Evolutionary conservation across 2,888 invertebrate species (phyloP).

Genomic region (Limnephilus lunatus): DNA sequence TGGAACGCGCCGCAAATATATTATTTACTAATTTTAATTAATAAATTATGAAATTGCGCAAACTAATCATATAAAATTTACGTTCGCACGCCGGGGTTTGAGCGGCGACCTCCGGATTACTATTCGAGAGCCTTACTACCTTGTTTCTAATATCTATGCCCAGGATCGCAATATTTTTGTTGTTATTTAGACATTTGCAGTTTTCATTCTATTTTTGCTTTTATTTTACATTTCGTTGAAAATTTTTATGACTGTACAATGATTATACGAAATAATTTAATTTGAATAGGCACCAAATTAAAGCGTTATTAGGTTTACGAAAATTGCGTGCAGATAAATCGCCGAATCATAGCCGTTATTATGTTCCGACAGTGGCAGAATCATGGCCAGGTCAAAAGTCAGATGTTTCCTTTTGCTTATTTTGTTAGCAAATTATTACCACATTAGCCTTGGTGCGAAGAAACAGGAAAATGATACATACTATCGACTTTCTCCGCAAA

Average conservation of each 20-base stretch:
- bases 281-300: not conserved
- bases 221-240: not conserved
- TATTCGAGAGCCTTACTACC: too few relatives aligned
- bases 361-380: not conserved
- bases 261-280: not conserved
- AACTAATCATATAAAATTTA: too few relatives aligned
- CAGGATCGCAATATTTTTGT: too few relatives aligned
- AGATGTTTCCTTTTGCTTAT: not conserved
- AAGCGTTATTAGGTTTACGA: not conserved
- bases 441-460: not conserved
- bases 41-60: too few relatives aligned
- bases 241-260: not conserved
- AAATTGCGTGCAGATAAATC: not conserved
- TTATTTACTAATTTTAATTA: too few relatives aligned
- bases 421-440: not conserved
- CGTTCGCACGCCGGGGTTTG: too few relatives aligned
- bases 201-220: not conserved
- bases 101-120: too few relatives aligned
- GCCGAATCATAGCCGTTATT: not conserved
- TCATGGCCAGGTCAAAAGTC: not conserved
- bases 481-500: not conserved
- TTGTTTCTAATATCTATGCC: too few relatives aligned
- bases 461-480: not conserved
- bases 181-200: too few relatives aligned
- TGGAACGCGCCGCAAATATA: too few relatives aligned